Evolutionary conservation across 1,140 invertebrate species (phyloP), one percentile per base, ranked within the genome.

Genomic region (Acromyrmex echinatior): DNA sequence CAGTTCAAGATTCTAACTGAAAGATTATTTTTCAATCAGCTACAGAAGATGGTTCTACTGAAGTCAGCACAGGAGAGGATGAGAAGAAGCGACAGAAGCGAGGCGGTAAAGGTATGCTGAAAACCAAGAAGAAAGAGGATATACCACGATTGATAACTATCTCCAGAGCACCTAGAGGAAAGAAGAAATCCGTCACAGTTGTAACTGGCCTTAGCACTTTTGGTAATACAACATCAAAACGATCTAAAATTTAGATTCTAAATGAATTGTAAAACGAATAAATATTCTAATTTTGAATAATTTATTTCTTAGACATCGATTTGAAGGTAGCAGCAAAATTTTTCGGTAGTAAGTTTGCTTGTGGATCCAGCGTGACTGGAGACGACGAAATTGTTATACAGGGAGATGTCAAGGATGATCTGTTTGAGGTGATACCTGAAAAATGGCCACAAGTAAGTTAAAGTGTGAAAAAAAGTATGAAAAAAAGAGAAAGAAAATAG

Each of bases 311-410:
- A 99, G 99, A 98, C 94, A 99, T 99, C 94, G 99, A 99, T 96
- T 95, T 99, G 66, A 99, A 99, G 96, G 98, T 99, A 86, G 99
- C 99, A 76, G 98, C 99, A 63, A 99, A 99, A 95, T 99, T 99
- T 95, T 99, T 99, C 96, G 98, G 99, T 53, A 98, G 98, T 79
- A 99, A 98, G 95, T 99, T 99, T 96, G 99, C 99, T 7, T 99
- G 99, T 96, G 99, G 99, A 12, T 99, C 99, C 21, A 99, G 99
- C 25, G 99, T 99, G 0, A 99, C 99, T 53, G 99, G 99, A 16
- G 99, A 99, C 86, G 99, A 99, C 97, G 99, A 99, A 96, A 99
- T 99, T 94, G 99, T 99, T 7, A 99, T 99, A 94, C 99, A 99
- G 96, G 99, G 98, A 79, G 98, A 99, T 96, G 98, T 99, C 0